Evolutionary conservation across 2,888 invertebrate genomes (phyloP).

Genomic region (Drosophila mercatorum): DNA sequence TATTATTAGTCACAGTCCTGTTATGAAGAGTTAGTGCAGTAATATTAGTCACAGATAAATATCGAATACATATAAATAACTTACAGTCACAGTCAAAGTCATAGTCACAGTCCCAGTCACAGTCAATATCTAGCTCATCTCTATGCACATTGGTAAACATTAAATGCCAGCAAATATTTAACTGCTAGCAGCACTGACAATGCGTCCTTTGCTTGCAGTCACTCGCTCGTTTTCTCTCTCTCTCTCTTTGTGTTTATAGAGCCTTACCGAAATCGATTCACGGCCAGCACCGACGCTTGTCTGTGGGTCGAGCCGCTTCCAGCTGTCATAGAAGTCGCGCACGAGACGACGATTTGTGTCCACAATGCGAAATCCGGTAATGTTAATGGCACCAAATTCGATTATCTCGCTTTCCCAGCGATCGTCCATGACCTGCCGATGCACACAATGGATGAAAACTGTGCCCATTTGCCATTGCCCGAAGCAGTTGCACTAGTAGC

Average conservation of each 20-base stretch:
- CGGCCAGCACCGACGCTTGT: conserved; percentile 90
- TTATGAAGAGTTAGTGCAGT: background rate
- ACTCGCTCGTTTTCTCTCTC: too few relatives aligned
- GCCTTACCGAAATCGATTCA: conserved; percentile 93
- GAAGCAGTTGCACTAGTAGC: background rate
- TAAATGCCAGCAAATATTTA: conserved; percentile 77
- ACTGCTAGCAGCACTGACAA: conserved; percentile 50
- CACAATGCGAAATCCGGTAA: conserved; percentile 98
- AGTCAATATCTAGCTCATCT: background rate
- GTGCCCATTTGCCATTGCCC: background rate
- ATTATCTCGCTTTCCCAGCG: conserved; percentile 97
- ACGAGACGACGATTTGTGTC: conserved; percentile 93
- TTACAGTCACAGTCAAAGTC: background rate
- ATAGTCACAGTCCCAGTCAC: background rate
- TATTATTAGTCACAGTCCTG: background rate
- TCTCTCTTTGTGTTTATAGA: background rate
- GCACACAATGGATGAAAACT: conserved; percentile 9
- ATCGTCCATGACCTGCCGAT: conserved; percentile 95
- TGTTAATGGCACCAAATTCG: conserved; percentile 99
- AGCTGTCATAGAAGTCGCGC: conserved; percentile 94
- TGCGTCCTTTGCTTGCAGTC: conserved; percentile 11
- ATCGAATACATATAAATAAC: too few relatives aligned
- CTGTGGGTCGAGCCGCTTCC: conserved; percentile 92
- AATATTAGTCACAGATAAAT: background rate
- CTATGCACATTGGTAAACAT: conserved; percentile 54